phyloP scores from a whole-genome alignment of 2,113 vertebrate species.

The Agapornis roseicollis region DNA sequence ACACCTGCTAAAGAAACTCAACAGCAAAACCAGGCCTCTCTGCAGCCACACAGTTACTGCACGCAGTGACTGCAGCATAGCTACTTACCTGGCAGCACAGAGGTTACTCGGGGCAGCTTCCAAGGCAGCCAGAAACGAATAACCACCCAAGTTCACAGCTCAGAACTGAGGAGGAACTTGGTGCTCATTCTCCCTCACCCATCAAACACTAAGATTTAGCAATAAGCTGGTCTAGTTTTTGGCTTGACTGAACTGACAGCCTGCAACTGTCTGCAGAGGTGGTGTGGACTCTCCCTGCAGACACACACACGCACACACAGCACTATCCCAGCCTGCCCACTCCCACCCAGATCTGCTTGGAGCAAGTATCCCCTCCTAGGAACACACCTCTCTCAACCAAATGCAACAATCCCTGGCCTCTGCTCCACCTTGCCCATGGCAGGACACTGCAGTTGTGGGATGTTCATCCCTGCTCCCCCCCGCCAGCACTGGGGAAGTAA shows the following conservation, averaged over 20 bases:
- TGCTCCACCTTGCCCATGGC: neutral
- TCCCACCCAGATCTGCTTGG: neutral
- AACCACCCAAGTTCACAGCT: neutral
- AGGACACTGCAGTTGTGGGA: neutral
- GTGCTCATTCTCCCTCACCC: neutral
- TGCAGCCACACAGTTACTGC: neutral
- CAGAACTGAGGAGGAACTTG: neutral
- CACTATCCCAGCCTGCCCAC: neutral
- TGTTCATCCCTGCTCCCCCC: neutral
- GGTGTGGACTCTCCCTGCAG: neutral
- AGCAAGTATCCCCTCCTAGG: neutral
- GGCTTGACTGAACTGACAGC: neutral
- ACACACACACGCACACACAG: neutral
- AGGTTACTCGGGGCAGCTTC: neutral
- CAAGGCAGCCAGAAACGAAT: neutral
- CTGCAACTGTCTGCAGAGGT: neutral
- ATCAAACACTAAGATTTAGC: neutral
- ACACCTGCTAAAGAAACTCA: neutral
- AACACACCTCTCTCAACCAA: neutral
- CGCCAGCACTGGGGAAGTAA: neutral
- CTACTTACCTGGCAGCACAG: neutral
- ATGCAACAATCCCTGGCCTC: neutral
- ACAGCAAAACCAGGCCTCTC: neutral
- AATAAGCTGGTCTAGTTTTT: neutral
- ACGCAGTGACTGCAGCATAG: neutral